Evolutionary conservation across 2,113 vertebrate genomes (phyloP), one percentile per base, ranked within the genome.

Genomic region (Anhinga anhinga): DNA sequence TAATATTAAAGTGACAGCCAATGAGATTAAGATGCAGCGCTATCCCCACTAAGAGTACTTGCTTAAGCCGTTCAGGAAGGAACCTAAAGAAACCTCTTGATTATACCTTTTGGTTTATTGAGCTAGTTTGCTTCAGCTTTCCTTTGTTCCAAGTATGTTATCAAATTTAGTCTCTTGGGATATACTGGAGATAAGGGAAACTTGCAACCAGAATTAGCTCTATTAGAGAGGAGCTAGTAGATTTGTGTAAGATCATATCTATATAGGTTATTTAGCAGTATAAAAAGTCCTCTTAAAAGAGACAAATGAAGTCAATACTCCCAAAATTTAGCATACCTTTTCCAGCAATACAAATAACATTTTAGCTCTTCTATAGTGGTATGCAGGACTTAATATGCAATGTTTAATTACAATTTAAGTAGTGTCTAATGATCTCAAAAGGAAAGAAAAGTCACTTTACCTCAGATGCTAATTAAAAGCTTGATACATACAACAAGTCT

Each of bases 361-460:
- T 71, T 62, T 40, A 44, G 25, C 9, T 63, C n/a, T 23, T 4
- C 2, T 23, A 42, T 11, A 34, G 11, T 15, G 26, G 23, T 20
- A 61, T 4, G 10, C 18, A 44, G 21, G 10, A 47, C 14, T 81
- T 44, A 1, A 7, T 2, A 44, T 0, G 11, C 0, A 2, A 13
- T 6, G 7, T 9, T 83, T n/a, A 40, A 26, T 9, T 55, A 40
- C 22, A 26, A 34, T 3, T 8, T 26, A 49, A 59, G 5, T 10
- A 32, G 7, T 9, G 62, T 2, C 15, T 45, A 49, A 49, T 4
- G 7, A 65, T 32, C 13, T 58, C 19, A 45, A 77, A 44, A 42
- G 5, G 7, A 4, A 50, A 50, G 40, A 59, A 8, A 19, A 70
- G 27, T 7, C 18, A 23, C 22, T 62, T 38, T 12, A 34, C 0